phyloP scores from a whole-genome alignment of 2,888 invertebrate genomes.

The Diachrysia chrysitis region DNA sequence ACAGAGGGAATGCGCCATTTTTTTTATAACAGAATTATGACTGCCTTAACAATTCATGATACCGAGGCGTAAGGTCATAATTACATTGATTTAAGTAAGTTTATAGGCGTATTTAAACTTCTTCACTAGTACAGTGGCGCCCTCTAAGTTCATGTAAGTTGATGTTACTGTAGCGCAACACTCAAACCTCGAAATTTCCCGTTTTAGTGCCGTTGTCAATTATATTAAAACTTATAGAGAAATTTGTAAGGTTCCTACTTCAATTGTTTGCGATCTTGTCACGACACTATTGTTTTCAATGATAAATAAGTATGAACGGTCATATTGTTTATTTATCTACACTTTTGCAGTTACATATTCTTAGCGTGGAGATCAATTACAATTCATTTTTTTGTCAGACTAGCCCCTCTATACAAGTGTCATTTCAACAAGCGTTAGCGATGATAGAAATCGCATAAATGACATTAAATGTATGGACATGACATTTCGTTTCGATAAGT shows the following conservation, averaged over 20 bases:
- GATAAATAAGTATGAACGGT: too few relatives aligned
- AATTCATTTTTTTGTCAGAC: too few relatives aligned
- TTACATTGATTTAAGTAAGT: not conserved
- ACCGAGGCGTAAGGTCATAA: too few relatives aligned
- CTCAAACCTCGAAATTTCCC: slow-evolving; percentile 9
- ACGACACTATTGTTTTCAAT: not conserved
- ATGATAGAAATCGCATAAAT: too few relatives aligned
- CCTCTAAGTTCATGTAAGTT: not conserved
- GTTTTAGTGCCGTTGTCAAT: slow-evolving; percentile 54
- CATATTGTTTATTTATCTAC: not conserved
- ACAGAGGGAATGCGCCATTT: too few relatives aligned
- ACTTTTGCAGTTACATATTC: not conserved
- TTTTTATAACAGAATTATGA: too few relatives aligned
- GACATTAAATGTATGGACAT: too few relatives aligned
- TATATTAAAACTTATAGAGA: slow-evolving; percentile 38
- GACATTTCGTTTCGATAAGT: too few relatives aligned
- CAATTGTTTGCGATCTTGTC: not conserved
- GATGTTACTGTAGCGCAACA: not conserved
- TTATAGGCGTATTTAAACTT: not conserved
- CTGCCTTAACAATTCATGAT: too few relatives aligned
- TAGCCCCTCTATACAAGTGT: too few relatives aligned
- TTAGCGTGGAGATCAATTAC: too few relatives aligned
- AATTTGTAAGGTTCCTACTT: slow-evolving; percentile 16
- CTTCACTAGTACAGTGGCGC: not conserved
- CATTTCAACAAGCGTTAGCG: too few relatives aligned